Conservation (phyloP, 92 coral and sea anemone genomes). For the Bergia sp. region DNA sequence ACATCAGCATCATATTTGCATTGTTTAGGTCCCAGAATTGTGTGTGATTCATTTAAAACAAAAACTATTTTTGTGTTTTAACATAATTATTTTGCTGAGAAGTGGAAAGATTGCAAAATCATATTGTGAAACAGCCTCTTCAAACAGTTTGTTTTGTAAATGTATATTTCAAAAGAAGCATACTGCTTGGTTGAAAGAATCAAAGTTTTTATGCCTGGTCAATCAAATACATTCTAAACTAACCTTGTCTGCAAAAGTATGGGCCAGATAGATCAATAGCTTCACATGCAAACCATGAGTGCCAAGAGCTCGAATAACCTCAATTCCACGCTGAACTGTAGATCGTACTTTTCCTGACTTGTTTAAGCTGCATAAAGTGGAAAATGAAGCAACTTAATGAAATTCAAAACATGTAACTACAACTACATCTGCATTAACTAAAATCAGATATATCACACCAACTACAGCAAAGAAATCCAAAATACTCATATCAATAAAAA, state of each 20-base stretch:
- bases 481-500: no score
- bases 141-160: not conserved
- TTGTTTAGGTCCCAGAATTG: no score
- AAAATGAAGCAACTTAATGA: not conserved
- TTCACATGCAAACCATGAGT: constrained; percentile 86
- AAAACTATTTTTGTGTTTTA: no score
- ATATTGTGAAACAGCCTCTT: no score
- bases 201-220: not conserved
- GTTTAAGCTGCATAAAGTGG: constrained; percentile 57
- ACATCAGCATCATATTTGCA: no score
- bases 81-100: no score
- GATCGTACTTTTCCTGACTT: constrained; percentile 74
- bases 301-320: constrained; percentile 82
- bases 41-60: no score
- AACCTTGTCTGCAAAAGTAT: constrained; percentile 94
- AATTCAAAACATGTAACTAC: not conserved
- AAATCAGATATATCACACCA: no score
- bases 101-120: no score
- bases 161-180: not conserved
- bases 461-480: no score
- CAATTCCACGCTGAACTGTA: constrained; percentile 88
- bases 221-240: not conserved
- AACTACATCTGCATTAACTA: no score
- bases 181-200: not conserved
- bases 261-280: constrained; percentile 84